Evolutionary conservation across 2,888 invertebrate genomes (phyloP), one percentile per base, ranked within the genome.

Genomic region (Falcaria lacertinaria): DNA sequence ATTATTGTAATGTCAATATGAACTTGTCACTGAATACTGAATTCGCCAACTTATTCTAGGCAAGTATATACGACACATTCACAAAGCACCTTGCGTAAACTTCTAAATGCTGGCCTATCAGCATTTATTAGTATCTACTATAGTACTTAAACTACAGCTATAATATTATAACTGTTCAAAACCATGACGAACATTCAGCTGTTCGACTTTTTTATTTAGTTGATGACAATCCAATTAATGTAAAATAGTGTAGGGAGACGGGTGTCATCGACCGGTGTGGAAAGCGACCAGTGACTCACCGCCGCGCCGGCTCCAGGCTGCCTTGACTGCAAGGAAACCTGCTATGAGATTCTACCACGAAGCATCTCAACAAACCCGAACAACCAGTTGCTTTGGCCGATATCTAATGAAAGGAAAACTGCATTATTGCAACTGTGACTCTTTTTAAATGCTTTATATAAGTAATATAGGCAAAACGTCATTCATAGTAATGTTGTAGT

Each of bases 221-320:
- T 8, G 22, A 22, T 7, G 22, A 17, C 16, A 16, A 17, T 36
- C 6, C 22, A 22, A 28, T 28, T 11, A 11, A 28, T 8, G 7
- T 48, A 50, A 52, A 54, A 51, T 53, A 50, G 56, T 54, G 55
- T 54, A 60, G 60, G 57, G 69, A 66, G 56, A 52, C 45, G 54
- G 62, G 70, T 69, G 68, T 77, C 81, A 74, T 69, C 70, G 70
- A 71, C 72, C 69, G 64, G 56, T 60, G 57, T 67, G 68, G 73
- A 74, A 71, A 73, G 72, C 69, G 65, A 58, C 50, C 55, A 65
- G 37, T 37, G 37, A 37, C 52, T 43, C 49, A 44, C 45, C 45
- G 43, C 47, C 52, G 60, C 45, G 43, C 47, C 52, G 60, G 53
- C 63, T 67, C 61, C 68, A 64, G 60, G 60, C 63, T 69, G 64